A percentile compares a stretch with the other conserved stretches of the same genome.
Evolutionary conservation across 1,140 invertebrate species (phyloP).

Genomic region (Drosophila ohnishii): DNA sequence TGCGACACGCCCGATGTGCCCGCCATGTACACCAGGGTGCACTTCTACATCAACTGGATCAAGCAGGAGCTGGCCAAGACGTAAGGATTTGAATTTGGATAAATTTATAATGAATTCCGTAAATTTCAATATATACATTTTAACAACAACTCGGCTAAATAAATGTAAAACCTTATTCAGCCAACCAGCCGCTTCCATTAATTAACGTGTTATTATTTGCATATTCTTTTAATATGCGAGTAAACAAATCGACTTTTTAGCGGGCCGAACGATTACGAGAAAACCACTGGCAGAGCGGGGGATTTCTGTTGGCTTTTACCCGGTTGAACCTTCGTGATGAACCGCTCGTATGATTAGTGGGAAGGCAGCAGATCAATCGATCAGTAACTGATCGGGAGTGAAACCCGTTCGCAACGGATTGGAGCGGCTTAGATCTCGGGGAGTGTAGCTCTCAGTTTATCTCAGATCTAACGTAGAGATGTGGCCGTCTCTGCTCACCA

Average conservation of each 20-base stretch:
- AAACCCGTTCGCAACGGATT: slow-evolving; percentile 34
- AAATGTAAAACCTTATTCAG: neutral
- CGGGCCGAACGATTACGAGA: slow-evolving; percentile 1
- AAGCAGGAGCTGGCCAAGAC: slow-evolving; percentile 40
- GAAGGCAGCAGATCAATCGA: slow-evolving; percentile 1
- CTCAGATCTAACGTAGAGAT: slow-evolving; percentile 29
- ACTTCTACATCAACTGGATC: slow-evolving; percentile 73
- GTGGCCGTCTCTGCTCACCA: slow-evolving; percentile 16
- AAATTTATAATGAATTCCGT: neutral
- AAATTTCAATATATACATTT: too few relatives aligned
- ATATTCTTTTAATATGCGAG: neutral
- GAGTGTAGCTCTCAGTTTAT: slow-evolving; percentile 11
- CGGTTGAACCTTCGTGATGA: slow-evolving; percentile 5
- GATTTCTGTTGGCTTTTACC: slow-evolving; percentile 22
- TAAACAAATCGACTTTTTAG: slow-evolving; percentile 7
- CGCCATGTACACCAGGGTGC: slow-evolving; percentile 68
- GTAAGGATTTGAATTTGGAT: neutral
- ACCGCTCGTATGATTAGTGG: slow-evolving; percentile 2
- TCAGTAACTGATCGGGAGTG: slow-evolving; percentile 11
- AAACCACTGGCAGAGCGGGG: slow-evolving; percentile 1
- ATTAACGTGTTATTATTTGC: slow-evolving; percentile 17
- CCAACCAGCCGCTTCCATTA: neutral
- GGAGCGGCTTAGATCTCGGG: neutral
- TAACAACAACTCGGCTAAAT: neutral
- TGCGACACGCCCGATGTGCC: slow-evolving; percentile 66